Conservation (phyloP, 2,888 invertebrate species). For the Trichacis sp. region DNA sequence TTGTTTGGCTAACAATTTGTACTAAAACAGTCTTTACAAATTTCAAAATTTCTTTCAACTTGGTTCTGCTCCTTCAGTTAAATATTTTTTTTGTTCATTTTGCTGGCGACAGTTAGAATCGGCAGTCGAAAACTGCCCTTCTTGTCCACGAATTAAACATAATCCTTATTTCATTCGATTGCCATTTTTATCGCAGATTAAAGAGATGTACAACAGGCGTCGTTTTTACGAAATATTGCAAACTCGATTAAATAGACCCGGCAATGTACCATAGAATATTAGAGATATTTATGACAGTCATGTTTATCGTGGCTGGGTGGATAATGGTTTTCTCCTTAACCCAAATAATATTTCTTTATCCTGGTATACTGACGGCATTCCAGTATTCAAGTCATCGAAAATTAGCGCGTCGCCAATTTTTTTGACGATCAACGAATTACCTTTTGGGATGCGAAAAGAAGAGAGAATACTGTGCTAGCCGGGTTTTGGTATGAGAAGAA, state of each 20-base stretch:
- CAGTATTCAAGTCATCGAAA: constrained; percentile 24
- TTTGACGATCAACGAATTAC: constrained; percentile 13
- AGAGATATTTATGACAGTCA: constrained; percentile 24
- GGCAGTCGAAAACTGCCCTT: too few species aligned
- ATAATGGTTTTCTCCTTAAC: constrained; percentile 27
- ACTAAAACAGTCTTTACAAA: constrained; percentile 14
- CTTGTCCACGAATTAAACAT: too few species aligned
- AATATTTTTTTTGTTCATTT: neutral
- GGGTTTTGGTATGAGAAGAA: constrained; percentile 6
- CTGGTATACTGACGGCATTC: constrained; percentile 36
- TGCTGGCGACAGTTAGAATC: too few species aligned
- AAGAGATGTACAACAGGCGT: constrained; percentile 16
- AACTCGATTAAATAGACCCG: constrained; percentile 19
- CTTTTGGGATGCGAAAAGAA: constrained; percentile 2
- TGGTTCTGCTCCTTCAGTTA: too few species aligned
- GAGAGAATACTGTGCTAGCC: constrained; percentile 4
- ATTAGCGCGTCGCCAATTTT: constrained; percentile 22
- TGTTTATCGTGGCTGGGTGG: constrained; percentile 21
- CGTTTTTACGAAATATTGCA: constrained; percentile 16
- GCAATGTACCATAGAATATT: constrained; percentile 5
- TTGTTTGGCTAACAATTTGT: constrained; percentile 4
- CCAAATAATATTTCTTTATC: constrained; percentile 29
- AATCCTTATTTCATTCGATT: constrained; percentile 21
- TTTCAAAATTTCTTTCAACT: constrained; percentile 12
- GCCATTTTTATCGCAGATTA: neutral